phyloP scores from a whole-genome alignment of 1,140 invertebrate species.

The Diorhabda sublineata region DNA sequence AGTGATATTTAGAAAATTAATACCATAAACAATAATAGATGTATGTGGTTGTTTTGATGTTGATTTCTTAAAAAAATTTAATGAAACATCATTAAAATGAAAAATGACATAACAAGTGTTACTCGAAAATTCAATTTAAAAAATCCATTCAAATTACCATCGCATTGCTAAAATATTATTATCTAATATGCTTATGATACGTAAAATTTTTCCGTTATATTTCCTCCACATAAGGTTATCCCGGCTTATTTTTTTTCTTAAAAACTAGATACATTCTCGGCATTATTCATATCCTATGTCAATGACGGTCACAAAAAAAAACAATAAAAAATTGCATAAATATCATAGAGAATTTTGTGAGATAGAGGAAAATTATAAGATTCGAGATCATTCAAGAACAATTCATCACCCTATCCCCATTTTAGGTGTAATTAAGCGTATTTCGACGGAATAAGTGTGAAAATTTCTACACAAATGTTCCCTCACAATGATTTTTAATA shows the following conservation, averaged over 20 bases:
- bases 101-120: not conserved
- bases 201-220: not conserved
- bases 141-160: not conserved
- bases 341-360: not conserved
- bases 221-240: not conserved
- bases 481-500: too few species aligned
- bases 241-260: not conserved
- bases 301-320: not conserved
- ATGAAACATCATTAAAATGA: not conserved
- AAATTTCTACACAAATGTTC: too few species aligned
- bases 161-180: not conserved
- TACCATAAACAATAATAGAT: too few species aligned
- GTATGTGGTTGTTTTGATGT: too few species aligned
- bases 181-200: slow-evolving; percentile 2
- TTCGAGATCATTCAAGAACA: not conserved
- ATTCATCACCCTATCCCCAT: not conserved
- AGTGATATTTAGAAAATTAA: too few species aligned
- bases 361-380: not conserved
- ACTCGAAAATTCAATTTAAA: not conserved
- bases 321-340: not conserved
- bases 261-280: not conserved
- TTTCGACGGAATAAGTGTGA: too few species aligned
- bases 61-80: too few species aligned
- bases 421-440: not conserved
- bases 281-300: not conserved